Percentiles rank a stretch among this genome's conserved stretches.
phyloP scores from a whole-genome alignment of 2,888 invertebrate genomes.

The Hirudinaria manillensis region DNA sequence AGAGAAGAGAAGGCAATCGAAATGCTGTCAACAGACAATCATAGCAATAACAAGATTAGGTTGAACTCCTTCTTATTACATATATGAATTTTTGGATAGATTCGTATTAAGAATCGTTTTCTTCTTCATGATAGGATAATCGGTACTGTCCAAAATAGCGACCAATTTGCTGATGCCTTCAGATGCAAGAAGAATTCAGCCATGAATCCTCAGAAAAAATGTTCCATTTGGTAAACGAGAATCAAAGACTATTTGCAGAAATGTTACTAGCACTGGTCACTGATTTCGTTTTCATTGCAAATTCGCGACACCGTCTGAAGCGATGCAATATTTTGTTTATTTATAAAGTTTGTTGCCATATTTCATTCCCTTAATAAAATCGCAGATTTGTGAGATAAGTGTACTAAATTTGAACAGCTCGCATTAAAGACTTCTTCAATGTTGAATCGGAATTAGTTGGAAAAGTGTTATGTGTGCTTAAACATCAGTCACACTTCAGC shows the following conservation, averaged over 20 bases:
- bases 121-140: background rate
- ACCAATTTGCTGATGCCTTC: conserved; percentile 2
- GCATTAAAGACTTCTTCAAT: no score
- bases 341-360: no score
- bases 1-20: background rate
- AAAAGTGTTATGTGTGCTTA: no score
- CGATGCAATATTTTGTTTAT: no score
- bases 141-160: background rate
- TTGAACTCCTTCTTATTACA: background rate
- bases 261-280: no score
- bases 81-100: background rate
- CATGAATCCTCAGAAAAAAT: background rate
- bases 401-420: no score
- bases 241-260: background rate
- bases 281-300: no score
- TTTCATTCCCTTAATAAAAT: no score
- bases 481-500: no score
- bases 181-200: background rate
- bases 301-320: no score
- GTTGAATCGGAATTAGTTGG: no score
- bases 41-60: conserved; percentile 13
- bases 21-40: background rate
- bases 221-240: background rate
- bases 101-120: background rate
- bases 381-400: no score